These are phyloP conservation scores for Trichechus manatus DNA, from an alignment of 2,113 vertebrate genomes.

Conservation along the genomic window DNA sequence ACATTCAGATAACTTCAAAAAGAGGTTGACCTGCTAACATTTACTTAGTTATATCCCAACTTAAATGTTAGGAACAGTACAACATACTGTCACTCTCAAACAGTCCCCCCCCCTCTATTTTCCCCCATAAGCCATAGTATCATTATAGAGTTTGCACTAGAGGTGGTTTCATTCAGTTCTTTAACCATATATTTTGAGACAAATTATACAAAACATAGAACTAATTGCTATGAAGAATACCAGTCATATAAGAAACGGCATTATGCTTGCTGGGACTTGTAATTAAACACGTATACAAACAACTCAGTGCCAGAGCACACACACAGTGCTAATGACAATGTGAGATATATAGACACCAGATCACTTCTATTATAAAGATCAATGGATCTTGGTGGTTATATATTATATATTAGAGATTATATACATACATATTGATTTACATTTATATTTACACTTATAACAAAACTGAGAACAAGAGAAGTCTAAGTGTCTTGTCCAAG, in stretches of 20 bases:
- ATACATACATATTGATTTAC: neutral
- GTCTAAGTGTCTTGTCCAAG: neutral
- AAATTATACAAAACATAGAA: conserved; percentile 1
- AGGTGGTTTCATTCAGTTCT: neutral
- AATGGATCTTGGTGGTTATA: neutral
- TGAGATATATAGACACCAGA: neutral
- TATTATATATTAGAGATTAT: too few species aligned
- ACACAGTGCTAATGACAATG: neutral
- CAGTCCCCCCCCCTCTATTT: neutral
- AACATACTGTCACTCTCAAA: neutral
- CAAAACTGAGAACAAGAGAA: neutral
- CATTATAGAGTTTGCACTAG: neutral
- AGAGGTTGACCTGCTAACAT: neutral
- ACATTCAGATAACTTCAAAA: neutral
- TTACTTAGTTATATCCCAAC: neutral
- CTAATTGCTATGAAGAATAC: neutral
- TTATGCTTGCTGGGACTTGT: neutral
- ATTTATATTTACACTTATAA: neutral
- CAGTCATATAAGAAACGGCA: neutral
- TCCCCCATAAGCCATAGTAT: neutral
- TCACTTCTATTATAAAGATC: neutral
- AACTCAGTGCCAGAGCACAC: neutral
- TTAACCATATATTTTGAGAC: neutral
- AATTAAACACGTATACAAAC: neutral
- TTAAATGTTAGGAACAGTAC: neutral